A percentile compares a stretch with the other conserved stretches of the same genome.
Conservation (phyloP, 2,888 invertebrate species). For the Abrostola tripartita region DNA sequence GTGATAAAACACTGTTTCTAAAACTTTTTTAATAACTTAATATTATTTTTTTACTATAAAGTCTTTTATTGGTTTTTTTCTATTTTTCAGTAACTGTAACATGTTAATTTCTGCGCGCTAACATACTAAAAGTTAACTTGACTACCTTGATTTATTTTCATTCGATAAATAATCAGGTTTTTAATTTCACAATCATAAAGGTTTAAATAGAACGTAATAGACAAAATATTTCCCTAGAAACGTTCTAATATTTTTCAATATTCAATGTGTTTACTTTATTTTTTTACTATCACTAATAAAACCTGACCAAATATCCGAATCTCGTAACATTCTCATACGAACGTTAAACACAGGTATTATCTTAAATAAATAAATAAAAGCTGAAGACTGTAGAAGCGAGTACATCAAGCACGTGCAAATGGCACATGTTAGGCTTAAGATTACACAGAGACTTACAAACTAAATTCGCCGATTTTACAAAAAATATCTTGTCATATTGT, state of each 20-base stretch:
- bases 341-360: constrained; percentile 44
- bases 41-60: too few species aligned
- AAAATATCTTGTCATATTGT: constrained; percentile 31
- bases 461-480: constrained; percentile 36
- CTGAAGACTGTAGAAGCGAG: constrained; percentile 64
- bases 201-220: too few species aligned
- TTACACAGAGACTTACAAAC: constrained; percentile 59
- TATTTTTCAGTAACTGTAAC: too few species aligned
- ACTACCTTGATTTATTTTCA: too few species aligned
- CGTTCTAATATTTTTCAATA: not conserved
- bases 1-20: too few species aligned
- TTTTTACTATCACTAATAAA: constrained; percentile 5
- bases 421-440: constrained; percentile 85
- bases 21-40: too few species aligned
- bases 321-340: constrained; percentile 29
- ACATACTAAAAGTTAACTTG: too few species aligned
- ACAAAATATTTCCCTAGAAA: too few species aligned
- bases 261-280: constrained; percentile 20
- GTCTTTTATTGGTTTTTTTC: too few species aligned
- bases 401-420: constrained; percentile 83
- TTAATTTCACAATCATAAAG: constrained; percentile 2
- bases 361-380: constrained; percentile 79
- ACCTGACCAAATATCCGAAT: constrained; percentile 47
- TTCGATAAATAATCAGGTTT: not conserved
- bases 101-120: too few species aligned